Evolutionary conservation across 2,113 vertebrate species (phyloP), one percentile per base, ranked within the genome.

Genomic region (Tichodroma muraria): DNA sequence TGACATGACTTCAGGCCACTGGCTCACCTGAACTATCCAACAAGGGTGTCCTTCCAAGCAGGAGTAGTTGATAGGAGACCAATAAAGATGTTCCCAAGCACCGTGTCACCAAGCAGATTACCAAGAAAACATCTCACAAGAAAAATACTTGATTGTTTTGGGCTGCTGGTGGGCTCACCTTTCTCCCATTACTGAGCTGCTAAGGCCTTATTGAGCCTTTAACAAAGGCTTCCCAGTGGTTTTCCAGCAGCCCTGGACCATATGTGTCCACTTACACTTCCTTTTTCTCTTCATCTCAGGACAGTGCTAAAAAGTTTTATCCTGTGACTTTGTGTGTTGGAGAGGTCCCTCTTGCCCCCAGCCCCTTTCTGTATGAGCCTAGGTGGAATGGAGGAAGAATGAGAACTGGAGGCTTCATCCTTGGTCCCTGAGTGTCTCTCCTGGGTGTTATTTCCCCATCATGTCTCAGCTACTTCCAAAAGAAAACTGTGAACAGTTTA

Each of bases 81-180:
- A 89, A 16, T 81, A 42, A 80, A 56, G 75, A 95, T 5, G 6
- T 23, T 31, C 25, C 11, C 88, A 86, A 94, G 71, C 30, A 56
- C 78, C 4, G 24, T 85, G 94, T 97, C 97, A 96, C 75, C 97
- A 94, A 89, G 73, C 78, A 95, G 56, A 83, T 78, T 17, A 97
- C 85, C 42, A 44, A 53, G 56, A 93, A 92, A 95, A 96, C 73
- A 56, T 80, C 24, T 53, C 90, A 94, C 91, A 97, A 92, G 90
- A 95, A 81, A 95, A 91, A 93, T 40, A 53, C 85, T 96, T 90
- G 76, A 80, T 52, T 65, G n/a, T 69, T 37, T 44, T 44, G 45
- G 72, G 52, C 53, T 89, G 53, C 59, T 85, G 93, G 64, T 78
- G 75, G 79, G 68, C 60, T 80, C 57, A 47, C 45, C 63, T 38